Base-by-base conservation (phyloP, 2,113 vertebrate genomes). In the Dascyllus trimaculatus region DNA sequence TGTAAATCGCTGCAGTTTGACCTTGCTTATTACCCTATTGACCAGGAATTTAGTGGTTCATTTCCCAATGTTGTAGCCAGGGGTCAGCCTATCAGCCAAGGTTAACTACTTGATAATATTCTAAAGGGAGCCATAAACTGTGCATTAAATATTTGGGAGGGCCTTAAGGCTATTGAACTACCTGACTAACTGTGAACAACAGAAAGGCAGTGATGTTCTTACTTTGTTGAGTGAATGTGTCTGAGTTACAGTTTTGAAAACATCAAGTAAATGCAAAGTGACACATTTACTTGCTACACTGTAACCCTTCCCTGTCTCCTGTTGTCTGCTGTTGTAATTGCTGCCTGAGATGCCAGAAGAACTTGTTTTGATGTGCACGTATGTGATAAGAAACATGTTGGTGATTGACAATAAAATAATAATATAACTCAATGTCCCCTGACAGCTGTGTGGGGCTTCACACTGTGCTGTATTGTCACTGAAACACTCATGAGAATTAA, bases 41-140 rank as follows among this genome's bases (percentile, higher is more conserved):
- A 83, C 69, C 75, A 80, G 38, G 61, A 51, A 71, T 61, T 43
- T 60, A 66, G 71, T 53, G 75, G 54, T 71, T 81, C 65, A 81
- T 90, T 83, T 86, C 68, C 80, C 58, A 54, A 19, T 58, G 60
- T 78, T 75, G 60, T 57, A 18, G 70, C 71, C 63, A 71, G 51
- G 58, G 85, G 83, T 86, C 71, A 71, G 32, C 40, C 77, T 66
- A 74, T 66, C 70, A 83, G 77, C 46, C 75, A 75, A 86, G 88
- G 90, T 92, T 90, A 91, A 91, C 64, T 81, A 53, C 80, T 78
- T 66, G 74, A 89, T 86, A 73, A 86, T 87, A 86, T 81, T 77
- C 77, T 59, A 76, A 84, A 64, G 54, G 64, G 71, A 79, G 75
- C 66, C 57, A 70, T 89, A 86, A 76, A 88, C 62, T 32, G 63